Evolutionary conservation across 2,888 invertebrate genomes (phyloP).

Genomic region (Anticlea derivata): DNA sequence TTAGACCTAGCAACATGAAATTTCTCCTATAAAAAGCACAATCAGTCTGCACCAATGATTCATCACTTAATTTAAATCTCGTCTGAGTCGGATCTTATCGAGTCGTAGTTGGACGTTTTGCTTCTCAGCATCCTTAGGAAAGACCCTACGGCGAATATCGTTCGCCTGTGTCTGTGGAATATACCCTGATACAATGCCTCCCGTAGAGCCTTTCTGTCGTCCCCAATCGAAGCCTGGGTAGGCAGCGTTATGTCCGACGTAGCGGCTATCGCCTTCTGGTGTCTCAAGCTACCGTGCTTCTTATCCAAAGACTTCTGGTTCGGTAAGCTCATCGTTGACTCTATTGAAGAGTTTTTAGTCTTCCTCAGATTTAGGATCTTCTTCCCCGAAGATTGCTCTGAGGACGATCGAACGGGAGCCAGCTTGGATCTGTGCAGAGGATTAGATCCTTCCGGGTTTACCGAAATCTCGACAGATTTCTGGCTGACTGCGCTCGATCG

Average conservation of each 20-base stretch:
- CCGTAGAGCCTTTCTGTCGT: slow-evolving; percentile 87
- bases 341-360: slow-evolving; percentile 80
- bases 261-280: slow-evolving; percentile 85
- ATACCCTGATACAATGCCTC: slow-evolving; percentile 91
- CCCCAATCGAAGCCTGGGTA: slow-evolving; percentile 75
- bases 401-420: slow-evolving; percentile 74
- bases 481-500: slow-evolving; percentile 85
- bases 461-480: slow-evolving; percentile 84
- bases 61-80: slow-evolving; percentile 70
- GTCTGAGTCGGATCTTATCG: slow-evolving; percentile 86
- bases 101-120: slow-evolving; percentile 90
- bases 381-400: slow-evolving; percentile 76
- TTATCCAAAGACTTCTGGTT: slow-evolving; percentile 81
- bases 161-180: slow-evolving; percentile 89
- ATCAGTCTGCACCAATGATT: slow-evolving; percentile 71
- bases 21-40: slow-evolving; percentile 68
- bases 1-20: slow-evolving; percentile 54
- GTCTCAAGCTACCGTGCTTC: slow-evolving; percentile 82
- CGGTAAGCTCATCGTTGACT: slow-evolving; percentile 80
- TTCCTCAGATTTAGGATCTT: slow-evolving; percentile 74
- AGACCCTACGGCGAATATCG: slow-evolving; percentile 90
- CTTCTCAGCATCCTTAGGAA: slow-evolving; percentile 89
- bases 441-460: slow-evolving; percentile 74
- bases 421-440: slow-evolving; percentile 76
- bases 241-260: slow-evolving; percentile 84